Percentiles rank a stretch among this genome's conserved stretches.
Conservation (phyloP, 2,113 vertebrate genomes). For the Neopipo cinnamomea region DNA sequence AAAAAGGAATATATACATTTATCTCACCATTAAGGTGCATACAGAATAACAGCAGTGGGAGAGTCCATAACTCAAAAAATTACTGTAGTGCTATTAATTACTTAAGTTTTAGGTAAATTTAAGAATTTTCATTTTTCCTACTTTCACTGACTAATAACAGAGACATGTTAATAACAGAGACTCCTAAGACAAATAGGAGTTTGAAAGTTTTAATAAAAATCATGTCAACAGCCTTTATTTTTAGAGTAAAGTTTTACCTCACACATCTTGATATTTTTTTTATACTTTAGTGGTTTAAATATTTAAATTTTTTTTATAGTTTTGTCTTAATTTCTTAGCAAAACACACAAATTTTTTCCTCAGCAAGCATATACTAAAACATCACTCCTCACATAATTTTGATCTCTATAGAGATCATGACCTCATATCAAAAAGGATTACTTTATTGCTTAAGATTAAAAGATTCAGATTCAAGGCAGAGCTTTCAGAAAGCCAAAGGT, state of each 20-base stretch:
- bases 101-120: not conserved
- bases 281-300: not conserved
- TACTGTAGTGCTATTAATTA: not conserved
- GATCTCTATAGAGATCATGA: not conserved
- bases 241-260: not conserved
- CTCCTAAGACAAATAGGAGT: not conserved
- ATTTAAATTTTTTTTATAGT: not conserved
- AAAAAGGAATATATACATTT: not conserved
- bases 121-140: not conserved
- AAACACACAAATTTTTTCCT: not conserved
- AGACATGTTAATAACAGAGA: not conserved
- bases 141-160: not conserved
- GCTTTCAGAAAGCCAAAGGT: not conserved
- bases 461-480: not conserved
- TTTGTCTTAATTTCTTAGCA: not conserved
- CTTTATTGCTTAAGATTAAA: not conserved
- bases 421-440: not conserved
- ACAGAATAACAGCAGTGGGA: not conserved
- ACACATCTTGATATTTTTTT: not conserved
- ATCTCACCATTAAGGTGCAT: not conserved
- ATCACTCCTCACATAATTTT: not conserved
- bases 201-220: not conserved
- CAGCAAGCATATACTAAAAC: not conserved
- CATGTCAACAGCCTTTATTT: not conserved
- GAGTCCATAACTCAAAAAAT: not conserved